phyloP scores from a whole-genome alignment of 2,113 vertebrate species.

The Tenrec ecaudatus region DNA sequence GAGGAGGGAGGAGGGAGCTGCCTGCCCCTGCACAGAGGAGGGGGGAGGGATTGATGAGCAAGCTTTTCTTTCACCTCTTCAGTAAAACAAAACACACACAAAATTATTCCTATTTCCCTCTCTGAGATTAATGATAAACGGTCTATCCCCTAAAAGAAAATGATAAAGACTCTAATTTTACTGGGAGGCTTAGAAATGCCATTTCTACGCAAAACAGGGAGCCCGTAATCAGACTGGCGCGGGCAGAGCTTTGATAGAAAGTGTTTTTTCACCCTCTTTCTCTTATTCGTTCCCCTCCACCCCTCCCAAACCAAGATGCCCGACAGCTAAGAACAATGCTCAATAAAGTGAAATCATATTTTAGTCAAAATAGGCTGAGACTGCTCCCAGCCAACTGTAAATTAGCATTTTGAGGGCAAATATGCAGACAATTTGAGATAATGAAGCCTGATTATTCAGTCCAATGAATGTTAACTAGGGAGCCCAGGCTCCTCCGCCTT shows the following conservation, averaged over 20 bases:
- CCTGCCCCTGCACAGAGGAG: background rate
- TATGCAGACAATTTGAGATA: constrained; percentile 99
- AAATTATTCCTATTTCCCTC: constrained; percentile 86
- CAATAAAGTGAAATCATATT: constrained; percentile 92
- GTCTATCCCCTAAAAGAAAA: constrained; percentile 92
- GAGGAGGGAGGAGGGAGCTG: background rate
- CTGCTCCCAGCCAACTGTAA: constrained; percentile 98
- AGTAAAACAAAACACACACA: constrained; percentile 82
- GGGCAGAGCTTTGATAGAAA: constrained; percentile 91
- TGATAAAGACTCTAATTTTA: constrained; percentile 94
- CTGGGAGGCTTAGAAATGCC: constrained; percentile 90
- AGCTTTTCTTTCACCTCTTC: constrained; percentile 52
- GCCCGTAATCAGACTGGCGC: constrained; percentile 86
- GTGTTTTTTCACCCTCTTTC: constrained; percentile 57
- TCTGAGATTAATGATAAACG: constrained; percentile 95
- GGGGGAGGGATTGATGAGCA: background rate
- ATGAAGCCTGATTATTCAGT: constrained; percentile 99
- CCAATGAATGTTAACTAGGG: constrained; percentile 99
- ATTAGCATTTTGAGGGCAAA: constrained; percentile 99
- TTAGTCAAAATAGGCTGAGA: constrained; percentile 91
- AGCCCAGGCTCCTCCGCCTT: constrained; percentile 92
- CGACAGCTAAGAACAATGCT: constrained; percentile 90
- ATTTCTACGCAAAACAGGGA: constrained; percentile 94
- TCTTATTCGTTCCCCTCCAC: constrained; percentile 47
- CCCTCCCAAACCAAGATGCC: constrained; percentile 84